Conservation (phyloP, 2,888 invertebrate genomes). For the Imbricaverruca yamaguchii region DNA sequence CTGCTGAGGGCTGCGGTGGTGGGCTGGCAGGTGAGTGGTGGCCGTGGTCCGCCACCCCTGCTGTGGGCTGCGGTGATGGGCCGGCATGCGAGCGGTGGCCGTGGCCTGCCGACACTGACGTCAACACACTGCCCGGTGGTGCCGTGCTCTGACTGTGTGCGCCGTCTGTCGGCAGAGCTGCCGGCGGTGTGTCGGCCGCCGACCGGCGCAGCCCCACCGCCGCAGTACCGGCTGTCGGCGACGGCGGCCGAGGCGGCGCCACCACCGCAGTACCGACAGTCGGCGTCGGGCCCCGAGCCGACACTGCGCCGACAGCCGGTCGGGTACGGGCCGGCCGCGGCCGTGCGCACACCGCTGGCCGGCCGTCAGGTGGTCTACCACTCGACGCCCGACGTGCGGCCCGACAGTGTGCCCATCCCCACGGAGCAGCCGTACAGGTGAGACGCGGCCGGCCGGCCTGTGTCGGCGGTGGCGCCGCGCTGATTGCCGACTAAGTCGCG, state of each 20-base stretch:
- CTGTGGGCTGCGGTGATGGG: background rate
- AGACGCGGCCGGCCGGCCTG: background rate
- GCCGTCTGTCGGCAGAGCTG: background rate
- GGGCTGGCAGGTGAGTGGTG: background rate
- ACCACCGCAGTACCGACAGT: no score
- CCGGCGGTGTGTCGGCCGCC: background rate
- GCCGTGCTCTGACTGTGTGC: background rate
- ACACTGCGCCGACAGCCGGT: background rate
- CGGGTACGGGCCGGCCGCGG: background rate
- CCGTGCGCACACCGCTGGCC: background rate
- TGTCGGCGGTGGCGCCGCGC: no score
- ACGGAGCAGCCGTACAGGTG: conserved; percentile 4
- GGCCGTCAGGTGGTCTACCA: background rate
- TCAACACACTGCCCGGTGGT: background rate
- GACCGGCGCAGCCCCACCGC: background rate
- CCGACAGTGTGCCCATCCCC: conserved; percentile 16
- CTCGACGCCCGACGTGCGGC: conserved; percentile 4
- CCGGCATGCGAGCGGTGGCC: background rate
- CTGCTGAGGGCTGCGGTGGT: background rate
- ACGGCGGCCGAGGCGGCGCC: background rate
- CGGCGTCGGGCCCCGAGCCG: background rate
- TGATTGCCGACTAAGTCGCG: no score
- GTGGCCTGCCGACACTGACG: background rate
- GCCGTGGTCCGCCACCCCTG: background rate
- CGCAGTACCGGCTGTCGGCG: background rate